Evolutionary conservation across 2,797 vertebrate species (phyloP), one percentile per base, ranked within the genome.

Genomic region (Propithecus deckenii): DNA sequence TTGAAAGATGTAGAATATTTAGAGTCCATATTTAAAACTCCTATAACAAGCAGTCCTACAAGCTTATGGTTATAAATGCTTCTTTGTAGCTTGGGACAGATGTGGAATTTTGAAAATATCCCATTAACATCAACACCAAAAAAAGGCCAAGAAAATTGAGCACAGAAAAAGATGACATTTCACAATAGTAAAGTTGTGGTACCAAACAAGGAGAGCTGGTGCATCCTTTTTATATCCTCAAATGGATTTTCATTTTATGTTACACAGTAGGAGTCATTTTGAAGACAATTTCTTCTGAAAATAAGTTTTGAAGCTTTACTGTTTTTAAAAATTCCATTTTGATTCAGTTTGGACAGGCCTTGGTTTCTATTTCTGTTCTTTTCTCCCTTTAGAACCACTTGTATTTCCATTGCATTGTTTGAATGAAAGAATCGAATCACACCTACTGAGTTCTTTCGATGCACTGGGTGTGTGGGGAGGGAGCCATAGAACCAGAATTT

Each of bases 261-360:
- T 86, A 78, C 94, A 96, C 28, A n/a, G 94, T 91, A 88, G 85
- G 81, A 97, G 57, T 91, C 94, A 96, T 93, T 97, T 92, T 65
- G 87, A 96, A 97, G 95, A 97, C 72, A 91, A 92, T 96, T 93
- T 97, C 95, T 94, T 94, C 94, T 90, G 63, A 94, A 97, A 97
- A 97, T 90, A 97, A 95, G 74, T 94, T 91, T 81, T 80, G 89
- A 90, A 96, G 93, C 38, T 94, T 86, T 65, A 65, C 76, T 92
- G 57, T 97, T 97, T 96, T 97, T 75, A 93, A 96, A 93, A 97
- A 78, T 79, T 81, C 80, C 52, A 69, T 95, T 96, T 95, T 94
- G 94, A 96, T 88, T 94, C 65, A 38, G n/a, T 87, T 93, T 97
- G 65, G 28, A 84, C 71, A 83, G 52, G n/a, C 11, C 57, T 75